phyloP scores from a whole-genome alignment of 1,140 invertebrate species.

The Arion vulgaris region DNA sequence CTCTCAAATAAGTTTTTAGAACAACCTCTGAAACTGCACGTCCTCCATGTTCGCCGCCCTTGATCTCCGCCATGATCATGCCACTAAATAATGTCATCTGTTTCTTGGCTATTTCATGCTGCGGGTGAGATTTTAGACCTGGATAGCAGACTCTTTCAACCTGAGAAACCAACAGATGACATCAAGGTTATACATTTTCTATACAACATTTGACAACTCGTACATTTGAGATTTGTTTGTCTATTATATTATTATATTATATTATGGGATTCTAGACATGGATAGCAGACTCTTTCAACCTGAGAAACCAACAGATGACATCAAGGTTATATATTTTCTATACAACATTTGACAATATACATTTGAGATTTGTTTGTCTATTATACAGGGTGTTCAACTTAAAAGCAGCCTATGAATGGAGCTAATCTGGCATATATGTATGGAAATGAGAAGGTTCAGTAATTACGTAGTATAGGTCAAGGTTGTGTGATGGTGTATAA shows the following conservation, averaged over 20 bases:
- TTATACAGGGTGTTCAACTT: no score
- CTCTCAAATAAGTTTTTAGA: no score
- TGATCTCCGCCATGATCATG: slow-evolving; percentile 91
- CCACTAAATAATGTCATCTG: slow-evolving; percentile 88
- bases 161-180: slow-evolving; percentile 24
- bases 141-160: slow-evolving; percentile 61
- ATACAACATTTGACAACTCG: no score
- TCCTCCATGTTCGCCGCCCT: slow-evolving; percentile 82
- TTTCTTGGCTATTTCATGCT: slow-evolving; percentile 85
- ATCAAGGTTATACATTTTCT: neutral
- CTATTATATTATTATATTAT: no score
- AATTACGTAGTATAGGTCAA: no score
- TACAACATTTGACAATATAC: no score
- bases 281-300: slow-evolving; percentile 61
- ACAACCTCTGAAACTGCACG: slow-evolving; percentile 78
- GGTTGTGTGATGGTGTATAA: no score
- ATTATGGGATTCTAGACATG: slow-evolving; percentile 88
- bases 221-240: no score
- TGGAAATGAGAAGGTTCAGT: no score
- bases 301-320: slow-evolving; percentile 10
- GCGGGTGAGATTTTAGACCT: slow-evolving; percentile 90
- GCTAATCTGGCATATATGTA: no score
- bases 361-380: no score
- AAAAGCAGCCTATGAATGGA: no score
- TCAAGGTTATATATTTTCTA: neutral